Evolutionary conservation across 2,113 vertebrate species (phyloP).

Genomic region (Pao palembangensis): DNA sequence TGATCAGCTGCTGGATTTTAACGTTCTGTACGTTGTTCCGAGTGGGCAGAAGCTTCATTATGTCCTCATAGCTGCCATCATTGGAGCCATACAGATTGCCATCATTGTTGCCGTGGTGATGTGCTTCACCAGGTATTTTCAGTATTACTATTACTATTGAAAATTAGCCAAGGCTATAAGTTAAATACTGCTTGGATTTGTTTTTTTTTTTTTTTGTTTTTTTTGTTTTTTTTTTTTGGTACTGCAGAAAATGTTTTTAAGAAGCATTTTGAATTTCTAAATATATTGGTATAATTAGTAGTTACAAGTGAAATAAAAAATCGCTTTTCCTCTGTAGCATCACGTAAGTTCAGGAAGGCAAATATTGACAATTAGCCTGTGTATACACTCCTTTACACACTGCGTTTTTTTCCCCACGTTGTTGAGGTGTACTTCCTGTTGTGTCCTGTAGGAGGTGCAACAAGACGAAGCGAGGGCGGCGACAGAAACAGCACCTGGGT

Average conservation of each 20-base stretch:
- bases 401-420: too few relatives aligned
- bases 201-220: too few relatives aligned
- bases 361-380: too few relatives aligned
- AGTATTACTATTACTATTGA: neutral
- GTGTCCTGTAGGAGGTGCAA: slow-evolving; percentile 87
- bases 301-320: too few relatives aligned
- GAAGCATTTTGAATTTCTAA: too few relatives aligned
- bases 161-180: neutral
- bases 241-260: too few relatives aligned
- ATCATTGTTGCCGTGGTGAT: slow-evolving; percentile 98
- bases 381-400: too few relatives aligned
- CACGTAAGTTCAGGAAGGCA: too few relatives aligned
- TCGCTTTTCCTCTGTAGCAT: too few relatives aligned
- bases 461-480: slow-evolving; percentile 91
- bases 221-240: too few relatives aligned
- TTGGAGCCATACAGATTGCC: slow-evolving; percentile 96
- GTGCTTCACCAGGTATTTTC: slow-evolving; percentile 92
- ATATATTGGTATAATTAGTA: too few relatives aligned
- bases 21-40: slow-evolving; percentile 97
- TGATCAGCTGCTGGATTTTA: slow-evolving; percentile 92
- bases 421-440: slow-evolving; percentile 18
- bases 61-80: slow-evolving; percentile 96
- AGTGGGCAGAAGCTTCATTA: slow-evolving; percentile 98
- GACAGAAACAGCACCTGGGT: slow-evolving; percentile 96
- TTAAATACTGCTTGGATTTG: too few relatives aligned